A percentile compares a stretch with the other conserved stretches of the same genome.
These are phyloP conservation scores for Panthera uncia DNA, from an alignment of 2,113 vertebrate species.

Conservation along the genomic window DNA sequence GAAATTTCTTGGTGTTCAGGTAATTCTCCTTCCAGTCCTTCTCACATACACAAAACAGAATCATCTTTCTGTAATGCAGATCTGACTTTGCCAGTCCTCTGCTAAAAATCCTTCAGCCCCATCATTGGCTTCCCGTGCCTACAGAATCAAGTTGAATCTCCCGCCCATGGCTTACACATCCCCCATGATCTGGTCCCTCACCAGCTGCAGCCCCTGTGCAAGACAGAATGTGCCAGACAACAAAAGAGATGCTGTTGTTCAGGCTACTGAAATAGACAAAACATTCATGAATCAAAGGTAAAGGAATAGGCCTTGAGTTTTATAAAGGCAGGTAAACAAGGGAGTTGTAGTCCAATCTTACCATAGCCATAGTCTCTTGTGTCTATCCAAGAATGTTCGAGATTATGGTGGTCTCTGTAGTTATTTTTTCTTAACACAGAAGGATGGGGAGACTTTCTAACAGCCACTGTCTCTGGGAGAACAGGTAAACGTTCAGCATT, in stretches of 20 bases:
- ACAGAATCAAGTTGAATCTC: not conserved
- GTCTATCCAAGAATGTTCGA: rapidly evolving
- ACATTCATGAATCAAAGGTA: not conserved
- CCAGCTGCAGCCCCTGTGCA: not conserved
- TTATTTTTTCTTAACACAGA: not conserved
- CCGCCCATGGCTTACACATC: not conserved
- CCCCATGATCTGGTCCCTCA: not conserved
- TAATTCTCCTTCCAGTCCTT: not conserved
- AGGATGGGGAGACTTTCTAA: not conserved
- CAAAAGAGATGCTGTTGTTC: not conserved
- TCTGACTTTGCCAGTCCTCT: not conserved
- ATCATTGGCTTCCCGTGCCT: not conserved
- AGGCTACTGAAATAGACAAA: not conserved
- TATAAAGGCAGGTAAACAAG: not conserved
- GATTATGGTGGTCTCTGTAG: not conserved
- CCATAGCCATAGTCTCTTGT: not conserved
- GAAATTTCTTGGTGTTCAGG: not conserved
- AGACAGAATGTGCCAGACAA: not conserved
- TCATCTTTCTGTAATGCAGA: not conserved
- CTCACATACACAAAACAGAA: not conserved
- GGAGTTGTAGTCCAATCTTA: not conserved
- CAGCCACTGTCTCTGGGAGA: not conserved
- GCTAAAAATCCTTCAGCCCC: not conserved
- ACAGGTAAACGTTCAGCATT: not conserved
- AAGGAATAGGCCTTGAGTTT: not conserved